Evolutionary conservation across 1,140 invertebrate species (phyloP).

Genomic region (Cyrtorhinus lividipennis): DNA sequence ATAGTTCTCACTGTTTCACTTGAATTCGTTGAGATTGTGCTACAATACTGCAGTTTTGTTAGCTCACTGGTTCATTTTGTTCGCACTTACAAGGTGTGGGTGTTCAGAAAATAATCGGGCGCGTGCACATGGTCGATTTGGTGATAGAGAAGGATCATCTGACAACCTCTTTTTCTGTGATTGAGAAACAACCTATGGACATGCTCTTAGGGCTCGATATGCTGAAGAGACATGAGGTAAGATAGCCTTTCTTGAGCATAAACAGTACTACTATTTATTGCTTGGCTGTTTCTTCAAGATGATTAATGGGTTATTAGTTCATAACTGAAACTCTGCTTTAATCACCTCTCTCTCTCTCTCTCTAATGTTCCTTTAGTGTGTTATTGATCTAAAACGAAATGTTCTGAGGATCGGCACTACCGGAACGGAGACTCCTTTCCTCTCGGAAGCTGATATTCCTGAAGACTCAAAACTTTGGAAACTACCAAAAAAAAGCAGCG

Average conservation of each 20-base stretch:
- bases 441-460: conserved; percentile 74
- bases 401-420: conserved; percentile 88
- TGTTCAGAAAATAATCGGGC: conserved; percentile 84
- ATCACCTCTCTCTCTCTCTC: too few relatives aligned
- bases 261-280: too few relatives aligned
- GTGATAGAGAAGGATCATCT: conserved; percentile 88
- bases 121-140: conserved; percentile 93
- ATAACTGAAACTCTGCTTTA: too few relatives aligned
- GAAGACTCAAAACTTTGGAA: conserved; percentile 25
- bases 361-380: conserved; percentile 58
- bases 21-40: background rate
- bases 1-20: conserved; percentile 48
- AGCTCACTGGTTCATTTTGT: too few relatives aligned
- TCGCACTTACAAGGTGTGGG: conserved; percentile 78
- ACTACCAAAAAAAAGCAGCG: background rate
- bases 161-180: conserved; percentile 91
- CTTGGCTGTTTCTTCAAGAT: too few relatives aligned
- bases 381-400: conserved; percentile 82
- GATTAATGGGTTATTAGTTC: too few relatives aligned
- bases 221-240: conserved; percentile 83
- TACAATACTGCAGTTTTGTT: background rate
- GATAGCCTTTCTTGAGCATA: too few relatives aligned
- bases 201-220: conserved; percentile 95
- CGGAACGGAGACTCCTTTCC: conserved; percentile 77
- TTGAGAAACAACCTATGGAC: conserved; percentile 95